Evolutionary conservation across 2,797 vertebrate species (phyloP), one percentile per base, ranked within the genome.

Genomic region (Arnoldichthys spilopterus): DNA sequence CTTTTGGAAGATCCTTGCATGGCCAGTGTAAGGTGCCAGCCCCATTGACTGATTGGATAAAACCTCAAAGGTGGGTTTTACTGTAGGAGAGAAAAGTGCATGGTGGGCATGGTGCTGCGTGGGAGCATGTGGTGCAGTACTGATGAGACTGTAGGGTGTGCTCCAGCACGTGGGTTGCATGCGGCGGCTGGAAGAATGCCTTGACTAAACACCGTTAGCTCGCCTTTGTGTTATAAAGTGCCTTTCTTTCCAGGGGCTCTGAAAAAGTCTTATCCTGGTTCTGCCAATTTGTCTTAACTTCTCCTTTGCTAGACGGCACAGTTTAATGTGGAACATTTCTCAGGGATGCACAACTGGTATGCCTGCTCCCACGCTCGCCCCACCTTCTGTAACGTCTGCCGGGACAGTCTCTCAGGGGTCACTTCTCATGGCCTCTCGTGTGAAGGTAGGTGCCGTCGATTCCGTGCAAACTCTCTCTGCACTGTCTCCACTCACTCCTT

Each of bases 291-390:
- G 85, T 94, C 91, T 90, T 93, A 88, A 93, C 89, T 85, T 96
- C 90, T 96, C 87, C 85, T 95, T 95, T 92, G 89, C 88, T 93
- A 99, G 98, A 97, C 98, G 85, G 97, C 97, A 92, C 97, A 99
- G 96, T 99, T 99, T 95, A 98, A 98, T 90, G 96, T 99, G 96
- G 97, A 99, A 92, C 97, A 99, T 96, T 99, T 99, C 97, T 99
- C 98, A 97, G 98, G 98, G 95, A 98, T 98, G 96, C 98, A 99
- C 94, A 99, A 99, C 95, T 99, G 98, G 97, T 99, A 98, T 86
- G 98, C 98, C 94, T 99, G 98, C 93, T 98, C 97, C 90, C 98
- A 99, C 0, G 98, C 98, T 88, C 95, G 97, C 79, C 97, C 97
- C 77, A 99, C 98, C 88, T 99, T 98, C 90, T 99, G 97, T 83